Percentiles rank a stretch among this genome's conserved stretches.
These are phyloP conservation scores for Cosmia trapezina DNA, from an alignment of 2,888 invertebrate species.

Conservation along the genomic window DNA sequence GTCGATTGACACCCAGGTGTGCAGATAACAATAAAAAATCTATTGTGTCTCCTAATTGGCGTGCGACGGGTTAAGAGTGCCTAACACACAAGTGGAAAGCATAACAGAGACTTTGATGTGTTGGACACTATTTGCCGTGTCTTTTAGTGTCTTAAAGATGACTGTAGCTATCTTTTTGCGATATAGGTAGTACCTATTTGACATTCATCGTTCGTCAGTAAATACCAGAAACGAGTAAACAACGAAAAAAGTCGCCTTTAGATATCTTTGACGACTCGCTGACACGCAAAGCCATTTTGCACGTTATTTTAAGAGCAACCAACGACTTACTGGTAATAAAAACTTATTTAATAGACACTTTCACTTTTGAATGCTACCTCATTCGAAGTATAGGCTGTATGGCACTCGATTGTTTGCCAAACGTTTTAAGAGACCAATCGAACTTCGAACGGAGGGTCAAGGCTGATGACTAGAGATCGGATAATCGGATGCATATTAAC, in stretches of 20 bases:
- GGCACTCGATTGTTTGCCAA: conserved; percentile 29
- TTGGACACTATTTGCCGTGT: neutral
- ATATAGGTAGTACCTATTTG: neutral
- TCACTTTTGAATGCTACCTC: conserved; percentile 41
- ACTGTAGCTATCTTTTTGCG: conserved; percentile 2
- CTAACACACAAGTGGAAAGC: too few relatives aligned
- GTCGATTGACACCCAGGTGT: too few relatives aligned
- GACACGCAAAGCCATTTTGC: conserved; percentile 21
- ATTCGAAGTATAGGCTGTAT: conserved; percentile 27
- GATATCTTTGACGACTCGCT: conserved; percentile 10
- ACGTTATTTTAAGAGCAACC: conserved; percentile 31
- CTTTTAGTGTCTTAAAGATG: neutral
- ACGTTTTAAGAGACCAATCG: conserved; percentile 45
- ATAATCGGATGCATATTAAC: too few relatives aligned
- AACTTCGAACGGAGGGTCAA: conserved; percentile 51
- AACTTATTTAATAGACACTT: conserved; percentile 35
- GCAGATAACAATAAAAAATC: too few relatives aligned
- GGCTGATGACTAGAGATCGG: conserved; percentile 45
- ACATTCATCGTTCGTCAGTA: neutral
- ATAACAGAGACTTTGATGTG: neutral
- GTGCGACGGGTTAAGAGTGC: too few relatives aligned
- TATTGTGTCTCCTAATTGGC: too few relatives aligned
- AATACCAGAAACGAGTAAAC: conserved; percentile 34
- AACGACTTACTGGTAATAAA: conserved; percentile 24
- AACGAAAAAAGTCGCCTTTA: conserved; percentile 17